phyloP scores from a whole-genome alignment of 2,113 vertebrate species.

The Ranitomeya variabilis region DNA sequence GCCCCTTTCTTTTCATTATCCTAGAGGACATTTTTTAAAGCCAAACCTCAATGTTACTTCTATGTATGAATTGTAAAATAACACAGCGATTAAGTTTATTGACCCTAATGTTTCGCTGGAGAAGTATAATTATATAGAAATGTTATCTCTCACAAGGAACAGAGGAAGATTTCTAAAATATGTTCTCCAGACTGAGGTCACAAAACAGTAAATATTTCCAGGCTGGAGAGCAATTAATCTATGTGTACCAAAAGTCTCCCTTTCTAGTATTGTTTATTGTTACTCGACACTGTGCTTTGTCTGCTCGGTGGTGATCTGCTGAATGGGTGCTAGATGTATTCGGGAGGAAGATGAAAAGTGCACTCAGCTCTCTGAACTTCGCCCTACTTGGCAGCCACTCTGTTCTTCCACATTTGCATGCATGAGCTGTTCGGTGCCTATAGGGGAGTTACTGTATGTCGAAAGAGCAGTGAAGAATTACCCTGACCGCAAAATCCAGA shows the following conservation, averaged over 20 bases:
- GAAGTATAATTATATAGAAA: neutral
- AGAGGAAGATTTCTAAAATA: neutral
- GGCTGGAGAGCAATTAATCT: slow-evolving; percentile 29
- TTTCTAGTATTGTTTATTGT: slow-evolving; percentile 50
- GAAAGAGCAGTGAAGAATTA: slow-evolving; percentile 23
- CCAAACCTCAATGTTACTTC: too few relatives aligned
- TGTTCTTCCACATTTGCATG: slow-evolving; percentile 1
- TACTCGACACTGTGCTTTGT: slow-evolving; percentile 41
- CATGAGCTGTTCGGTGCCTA: slow-evolving; percentile 8
- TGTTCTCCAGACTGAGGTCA: slow-evolving; percentile 13
- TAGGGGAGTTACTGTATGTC: neutral
- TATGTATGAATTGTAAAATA: too few relatives aligned
- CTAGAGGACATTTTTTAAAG: too few relatives aligned
- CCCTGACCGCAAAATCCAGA: neutral
- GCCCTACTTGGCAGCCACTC: slow-evolving; percentile 36
- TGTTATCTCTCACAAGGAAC: neutral
- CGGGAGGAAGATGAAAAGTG: slow-evolving; percentile 46
- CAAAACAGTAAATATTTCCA: slow-evolving; percentile 29
- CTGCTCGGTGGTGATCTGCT: slow-evolving; percentile 25
- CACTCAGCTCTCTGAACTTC: slow-evolving; percentile 33
- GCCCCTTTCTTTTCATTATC: too few relatives aligned
- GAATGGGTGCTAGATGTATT: slow-evolving; percentile 38
- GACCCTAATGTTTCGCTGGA: neutral
- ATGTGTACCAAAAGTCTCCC: slow-evolving; percentile 24
- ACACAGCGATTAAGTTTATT: neutral